Conservation (phyloP, 1,140 invertebrate genomes). For the Tachypleus tridentatus region DNA sequence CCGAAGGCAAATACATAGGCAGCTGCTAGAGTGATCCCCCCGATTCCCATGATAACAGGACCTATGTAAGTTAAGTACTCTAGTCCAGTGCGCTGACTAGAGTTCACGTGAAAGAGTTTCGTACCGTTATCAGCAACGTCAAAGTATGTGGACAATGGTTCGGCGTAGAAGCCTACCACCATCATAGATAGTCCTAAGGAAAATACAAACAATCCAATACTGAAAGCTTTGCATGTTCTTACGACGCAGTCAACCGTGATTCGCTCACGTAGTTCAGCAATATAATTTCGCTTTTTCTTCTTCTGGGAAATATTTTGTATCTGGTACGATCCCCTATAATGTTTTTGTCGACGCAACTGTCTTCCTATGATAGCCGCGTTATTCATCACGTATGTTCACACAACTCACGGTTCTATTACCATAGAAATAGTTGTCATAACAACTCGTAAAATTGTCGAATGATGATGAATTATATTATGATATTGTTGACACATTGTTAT, state of each 20-base stretch:
- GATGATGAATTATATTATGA: too few relatives aligned
- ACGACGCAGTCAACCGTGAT: conserved; percentile 50
- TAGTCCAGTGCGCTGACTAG: conserved; percentile 64
- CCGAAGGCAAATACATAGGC: conserved; percentile 92
- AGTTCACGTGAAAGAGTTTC: conserved; percentile 43
- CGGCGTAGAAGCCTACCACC: conserved; percentile 60
- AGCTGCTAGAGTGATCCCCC: conserved; percentile 82
- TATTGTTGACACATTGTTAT: too few relatives aligned
- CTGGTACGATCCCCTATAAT: conserved; percentile 16
- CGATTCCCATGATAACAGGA: conserved; percentile 83
- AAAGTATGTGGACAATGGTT: conserved; percentile 57
- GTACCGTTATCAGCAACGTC: too few relatives aligned
- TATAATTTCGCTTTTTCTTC: conserved; percentile 16
- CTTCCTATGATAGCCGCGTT: conserved; percentile 28
- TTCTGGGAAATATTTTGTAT: conserved; percentile 17
- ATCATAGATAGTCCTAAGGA: conserved; percentile 76
- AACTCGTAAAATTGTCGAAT: too few relatives aligned
- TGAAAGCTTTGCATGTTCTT: conserved; percentile 77
- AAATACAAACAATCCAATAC: conserved; percentile 67
- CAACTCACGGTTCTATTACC: too few relatives aligned
- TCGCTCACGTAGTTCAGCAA: conserved; percentile 4
- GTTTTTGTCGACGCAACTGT: conserved; percentile 27
- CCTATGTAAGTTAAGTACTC: conserved; percentile 84
- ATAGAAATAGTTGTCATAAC: too few relatives aligned
- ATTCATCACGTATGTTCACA: conserved; percentile 15